Evolutionary conservation across 2,113 vertebrate genomes (phyloP), one percentile per base, ranked within the genome.

Genomic region (Thermophis baileyi): DNA sequence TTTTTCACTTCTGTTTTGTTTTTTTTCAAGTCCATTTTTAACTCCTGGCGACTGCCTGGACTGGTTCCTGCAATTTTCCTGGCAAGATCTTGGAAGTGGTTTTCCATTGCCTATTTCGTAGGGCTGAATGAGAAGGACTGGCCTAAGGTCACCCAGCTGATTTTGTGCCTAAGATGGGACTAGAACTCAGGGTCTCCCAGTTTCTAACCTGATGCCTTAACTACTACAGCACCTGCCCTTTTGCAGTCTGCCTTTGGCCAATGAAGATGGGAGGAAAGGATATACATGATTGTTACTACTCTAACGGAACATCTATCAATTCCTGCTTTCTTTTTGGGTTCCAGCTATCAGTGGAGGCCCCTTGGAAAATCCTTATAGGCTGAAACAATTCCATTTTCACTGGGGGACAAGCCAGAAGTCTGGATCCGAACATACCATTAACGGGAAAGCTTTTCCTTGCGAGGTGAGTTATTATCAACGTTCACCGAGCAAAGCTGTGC

Each of bases 361-460:
- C 35, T 97, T 99, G 94, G 97, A 98, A 85, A 98, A 97, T 92
- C 98, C 98, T 4, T 99, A 99, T 94, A 97, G 98, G 85, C 98
- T 99, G 91, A 99, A 98, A 96, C 99, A 99, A 96, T 98, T 99
- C 94, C 99, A 99, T 94, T 99, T 99, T 95, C 99, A 99, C 96
- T 99, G 99, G 99, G 99, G 99, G 1, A 98, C 97, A 93, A 99
- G 98, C 86, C 98, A 97, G 50, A 97, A 97, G 35, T 95, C 97
- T 53, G 99, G 99, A 74, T 99, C 99, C 0, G 99, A 99, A 96
- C 99, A 99, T 93, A 99, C 98, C 0, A 96, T 99, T 93, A 97
- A 97, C 8, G 99, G 99, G 94, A 98, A 97, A 63, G 97, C 98
- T 44, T 99, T 98, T 90, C 98, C 98, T 30, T 99, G 98, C 12